Evolutionary conservation across 2,113 vertebrate species (phyloP), one percentile per base, ranked within the genome.

Genomic region (Oryzias melastigma): DNA sequence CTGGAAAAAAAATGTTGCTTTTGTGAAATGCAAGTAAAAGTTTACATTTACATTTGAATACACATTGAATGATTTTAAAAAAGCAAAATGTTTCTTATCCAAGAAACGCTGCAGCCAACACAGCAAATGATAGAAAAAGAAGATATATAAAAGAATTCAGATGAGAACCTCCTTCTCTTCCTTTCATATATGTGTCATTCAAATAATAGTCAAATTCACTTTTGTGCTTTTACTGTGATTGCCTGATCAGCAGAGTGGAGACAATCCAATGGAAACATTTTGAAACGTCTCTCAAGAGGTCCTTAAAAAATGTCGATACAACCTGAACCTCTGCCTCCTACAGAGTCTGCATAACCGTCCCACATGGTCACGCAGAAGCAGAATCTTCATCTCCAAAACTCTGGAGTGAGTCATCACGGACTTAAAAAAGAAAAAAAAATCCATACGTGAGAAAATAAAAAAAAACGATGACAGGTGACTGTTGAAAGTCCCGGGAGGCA

Each of bases 301-400:
- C 22, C 19, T 10, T 16, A 19, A 61, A 18, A 53, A 54, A 53
- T 27, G 58, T 46, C 63, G 42, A 49, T 62, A 55, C 35, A 68
- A 24, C 22, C 58, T 48, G 57, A 6, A 7, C 24, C 5, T 58
- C 24, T 14, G 5, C 59, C n/a, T 49, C 20, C 67, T 29, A 74
- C 69, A 65, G n/a, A 68, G 16, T 42, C 49, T 40, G 65, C 62
- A 54, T 27, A 58, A 65, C 50, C 58, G 44, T 51, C 72, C 58
- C 20, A 64, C 58, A 58, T 51, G 67, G 29, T 25, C 25, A 22
- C 76, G 80, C 77, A 76, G 52, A 71, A 76, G 10, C 46, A 50
- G 27, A 52, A 59, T 68, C 51, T 58, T 42, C 58, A 62, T 68
- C 52, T 66, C 83, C 77, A 66, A 73, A 65, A 69, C 27, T 41